Conservation (phyloP, 2,797 vertebrate species). For the Pagetopsis macropterus region DNA sequence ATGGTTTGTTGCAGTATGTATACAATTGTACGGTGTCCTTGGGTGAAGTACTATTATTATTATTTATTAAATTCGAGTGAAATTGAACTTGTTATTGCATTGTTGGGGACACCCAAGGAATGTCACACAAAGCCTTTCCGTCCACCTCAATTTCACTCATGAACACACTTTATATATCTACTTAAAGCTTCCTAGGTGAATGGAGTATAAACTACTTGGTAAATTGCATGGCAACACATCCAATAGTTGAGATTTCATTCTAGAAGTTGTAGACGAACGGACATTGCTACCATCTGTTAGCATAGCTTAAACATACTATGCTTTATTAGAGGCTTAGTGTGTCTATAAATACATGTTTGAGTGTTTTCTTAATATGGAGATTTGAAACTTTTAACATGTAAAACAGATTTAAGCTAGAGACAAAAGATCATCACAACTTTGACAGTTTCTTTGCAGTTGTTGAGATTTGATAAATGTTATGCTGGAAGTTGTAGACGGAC, state of each 20-base stretch:
- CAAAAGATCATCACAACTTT: not conserved
- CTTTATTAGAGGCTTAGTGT: not conserved
- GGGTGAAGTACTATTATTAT: too few species aligned
- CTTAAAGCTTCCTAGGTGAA: not conserved
- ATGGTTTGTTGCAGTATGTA: too few species aligned
- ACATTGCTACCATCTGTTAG: not conserved
- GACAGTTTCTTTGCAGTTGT: not conserved
- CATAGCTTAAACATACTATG: not conserved
- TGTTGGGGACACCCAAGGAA: slow-evolving; percentile 22
- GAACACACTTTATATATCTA: not conserved
- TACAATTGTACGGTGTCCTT: too few species aligned
- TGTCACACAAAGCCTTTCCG: not conserved
- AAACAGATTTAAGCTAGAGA: not conserved
- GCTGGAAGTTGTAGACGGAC: not conserved
- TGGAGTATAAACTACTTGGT: not conserved
- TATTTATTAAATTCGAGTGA: not conserved
- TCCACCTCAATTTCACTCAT: slow-evolving; percentile 15
- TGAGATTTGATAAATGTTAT: not conserved
- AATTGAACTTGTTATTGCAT: not conserved
- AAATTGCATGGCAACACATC: not conserved
- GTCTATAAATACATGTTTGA: not conserved
- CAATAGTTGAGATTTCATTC: too few species aligned
- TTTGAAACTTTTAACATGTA: not conserved
- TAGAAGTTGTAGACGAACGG: not conserved
- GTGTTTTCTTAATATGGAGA: not conserved